Base-by-base conservation (phyloP, 2,888 invertebrate genomes). In the Heteromyza rotundicornis region DNA sequence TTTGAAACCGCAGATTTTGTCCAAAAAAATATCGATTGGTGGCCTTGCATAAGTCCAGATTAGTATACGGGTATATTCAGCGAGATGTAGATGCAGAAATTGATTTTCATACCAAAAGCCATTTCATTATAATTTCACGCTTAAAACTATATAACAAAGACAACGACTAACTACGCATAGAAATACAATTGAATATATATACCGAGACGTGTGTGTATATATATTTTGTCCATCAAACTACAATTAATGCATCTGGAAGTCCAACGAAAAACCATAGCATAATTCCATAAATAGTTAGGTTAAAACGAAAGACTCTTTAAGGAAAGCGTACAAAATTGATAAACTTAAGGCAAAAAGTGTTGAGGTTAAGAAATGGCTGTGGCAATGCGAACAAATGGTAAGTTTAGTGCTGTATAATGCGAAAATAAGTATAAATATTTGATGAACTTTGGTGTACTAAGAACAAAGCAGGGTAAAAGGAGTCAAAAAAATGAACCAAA, bases 1-100 rank as follows among this genome's bases (percentile, higher is more conserved):
- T n/a, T n/a, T n/a, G n/a, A n/a, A n/a, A n/a, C n/a, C n/a, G n/a
- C n/a, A n/a, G n/a, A n/a, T n/a, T n/a, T n/a, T n/a, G n/a, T n/a
- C n/a, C n/a, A n/a, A 66, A 19, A 67, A 68, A 76, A 75, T 75
- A 76, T 76, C 76, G 76, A 76, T 76, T 76, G 74, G 69, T 72
- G 76, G 74, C 78, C 76, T 76, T 76, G 76, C 76, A 76, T 78
- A 76, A 78, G 77, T 76, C 76, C 74, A 70, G 68, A 69, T 73
- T 67, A 64, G 67, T 68, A 56, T 69, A 17, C 8, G 5, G 17
- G 19, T 20, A 19, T 19, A 3, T 27, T 27, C 5, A 27, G 27
- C 27, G 12, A 32, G 12, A 32, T 40, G 40, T 14, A n/a, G n/a
- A 40, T 40, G 40, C 40, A 40, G n/a, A 40, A n/a, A 40, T 14